Evolutionary conservation across 2,797 vertebrate genomes (phyloP).

Genomic region (Pelodytes ibericus): DNA sequence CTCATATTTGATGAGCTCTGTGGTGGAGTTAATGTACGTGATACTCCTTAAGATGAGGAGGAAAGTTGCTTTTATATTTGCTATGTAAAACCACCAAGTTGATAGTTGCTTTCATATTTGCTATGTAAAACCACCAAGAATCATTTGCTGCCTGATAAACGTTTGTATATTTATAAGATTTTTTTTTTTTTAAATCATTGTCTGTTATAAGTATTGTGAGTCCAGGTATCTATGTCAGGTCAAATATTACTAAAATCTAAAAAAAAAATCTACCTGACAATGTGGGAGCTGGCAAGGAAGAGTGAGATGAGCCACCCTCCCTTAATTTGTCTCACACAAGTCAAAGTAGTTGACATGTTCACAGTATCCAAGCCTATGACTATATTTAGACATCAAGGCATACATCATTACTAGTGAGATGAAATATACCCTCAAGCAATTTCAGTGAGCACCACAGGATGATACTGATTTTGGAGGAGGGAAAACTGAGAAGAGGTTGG

Average conservation of each 20-base stretch:
- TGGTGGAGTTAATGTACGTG: too few species aligned
- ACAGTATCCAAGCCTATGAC: background rate
- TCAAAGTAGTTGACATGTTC: background rate
- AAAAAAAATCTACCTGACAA: background rate
- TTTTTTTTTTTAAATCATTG: background rate
- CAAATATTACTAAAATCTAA: background rate
- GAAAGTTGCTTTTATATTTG: too few species aligned
- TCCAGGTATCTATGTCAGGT: background rate
- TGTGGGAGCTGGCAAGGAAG: background rate
- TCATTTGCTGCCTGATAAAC: too few species aligned
- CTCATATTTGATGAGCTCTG: too few species aligned
- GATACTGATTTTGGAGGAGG: too few species aligned
- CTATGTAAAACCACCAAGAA: too few species aligned
- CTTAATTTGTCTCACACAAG: background rate
- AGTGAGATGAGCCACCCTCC: background rate
- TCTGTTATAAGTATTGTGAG: background rate
- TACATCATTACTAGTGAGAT: background rate
- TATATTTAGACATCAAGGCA: background rate
- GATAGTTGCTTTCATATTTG: too few species aligned
- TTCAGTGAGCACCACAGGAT: background rate
- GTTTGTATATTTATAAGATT: too few species aligned
- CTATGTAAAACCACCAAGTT: too few species aligned
- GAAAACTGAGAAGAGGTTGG: too few species aligned
- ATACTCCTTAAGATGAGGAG: too few species aligned
- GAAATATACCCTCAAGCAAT: background rate